Evolutionary conservation across 2,888 invertebrate species (phyloP), one percentile per base, ranked within the genome.

Genomic region (Gari tellinella): DNA sequence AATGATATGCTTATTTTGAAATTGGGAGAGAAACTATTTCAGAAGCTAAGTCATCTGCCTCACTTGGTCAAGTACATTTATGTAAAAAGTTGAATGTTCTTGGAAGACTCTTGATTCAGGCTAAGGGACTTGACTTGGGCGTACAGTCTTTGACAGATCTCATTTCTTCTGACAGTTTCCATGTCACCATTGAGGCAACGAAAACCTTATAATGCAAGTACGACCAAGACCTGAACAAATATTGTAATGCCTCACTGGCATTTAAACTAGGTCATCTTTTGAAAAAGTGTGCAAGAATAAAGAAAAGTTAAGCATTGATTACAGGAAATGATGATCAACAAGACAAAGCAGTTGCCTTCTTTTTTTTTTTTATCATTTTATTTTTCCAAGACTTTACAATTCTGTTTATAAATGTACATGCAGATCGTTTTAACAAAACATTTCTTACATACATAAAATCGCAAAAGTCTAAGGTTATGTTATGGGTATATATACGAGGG

Each of bases 41-140:
- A 72, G 21, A 72, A 64, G 31, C 72, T 65, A 56, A 65, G 72
- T 1, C 72, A 72, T 31, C 23, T 40, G 14, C 31, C 15, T 14
- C 72, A 72, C 45, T 37, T 72, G n/a, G 23, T 17, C 45, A 23
- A 25, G 14, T 45, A 66, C 26, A 61, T 72, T n/a, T n/a, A 12
- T 61, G 72, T 56, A 55, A 60, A 37, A 72, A 72, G 57, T 66
- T 72, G 65, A 17, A 66, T 14, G 61, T 56, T 26, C 43, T 72
- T n/a, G 66, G 66, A 40, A 38, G 66, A 40, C 55, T 72, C 37
- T 31, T 72, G 1, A 56, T 72, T 7, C 17, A 21, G 56, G 62
- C 62, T 31, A 60, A 62, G 52, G 26, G 48, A 25, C 17, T 4
- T 37, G 60, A 72, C 19, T 10, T 48, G 26, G 37, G 55, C 5